Percentiles rank a stretch among this genome's conserved stretches.
phyloP scores from a whole-genome alignment of 2,113 vertebrate genomes.

The Phasianus colchicus region DNA sequence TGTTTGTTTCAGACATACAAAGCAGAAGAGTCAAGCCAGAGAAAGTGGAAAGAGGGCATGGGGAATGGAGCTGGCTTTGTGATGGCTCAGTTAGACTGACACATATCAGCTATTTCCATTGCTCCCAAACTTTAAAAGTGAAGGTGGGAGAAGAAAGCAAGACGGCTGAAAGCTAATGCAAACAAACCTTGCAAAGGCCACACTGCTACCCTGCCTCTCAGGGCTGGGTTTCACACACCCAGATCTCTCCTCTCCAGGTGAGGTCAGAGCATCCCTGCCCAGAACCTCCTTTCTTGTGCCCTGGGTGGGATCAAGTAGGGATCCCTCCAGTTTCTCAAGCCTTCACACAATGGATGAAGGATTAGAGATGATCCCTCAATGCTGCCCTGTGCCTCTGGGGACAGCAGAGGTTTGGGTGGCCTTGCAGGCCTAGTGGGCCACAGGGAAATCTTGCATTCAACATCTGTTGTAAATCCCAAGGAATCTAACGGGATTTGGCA shows the following conservation, averaged over 20 bases:
- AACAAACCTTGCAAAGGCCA: background rate
- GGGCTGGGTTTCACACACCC: background rate
- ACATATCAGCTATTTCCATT: background rate
- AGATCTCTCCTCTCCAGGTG: background rate
- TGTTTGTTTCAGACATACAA: constrained; percentile 73
- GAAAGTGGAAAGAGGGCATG: constrained; percentile 63
- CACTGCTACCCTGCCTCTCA: background rate
- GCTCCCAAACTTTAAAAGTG: background rate
- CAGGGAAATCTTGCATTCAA: background rate
- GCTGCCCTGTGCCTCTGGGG: background rate
- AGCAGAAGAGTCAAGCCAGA: constrained; percentile 68
- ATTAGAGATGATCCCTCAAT: background rate
- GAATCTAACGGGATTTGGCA: constrained; percentile 50
- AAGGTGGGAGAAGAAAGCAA: background rate
- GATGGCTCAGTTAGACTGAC: background rate
- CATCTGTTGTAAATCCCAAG: constrained; percentile 44
- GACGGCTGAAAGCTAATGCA: background rate
- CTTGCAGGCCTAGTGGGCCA: background rate
- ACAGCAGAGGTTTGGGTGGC: background rate
- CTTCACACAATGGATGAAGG: background rate
- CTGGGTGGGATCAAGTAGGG: background rate
- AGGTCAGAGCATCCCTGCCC: background rate
- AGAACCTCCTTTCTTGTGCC: background rate
- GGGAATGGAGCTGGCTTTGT: constrained; percentile 60
- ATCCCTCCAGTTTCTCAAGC: background rate